Evolutionary conservation across 2,113 vertebrate species (phyloP).

Genomic region (Prunella himalayana): DNA sequence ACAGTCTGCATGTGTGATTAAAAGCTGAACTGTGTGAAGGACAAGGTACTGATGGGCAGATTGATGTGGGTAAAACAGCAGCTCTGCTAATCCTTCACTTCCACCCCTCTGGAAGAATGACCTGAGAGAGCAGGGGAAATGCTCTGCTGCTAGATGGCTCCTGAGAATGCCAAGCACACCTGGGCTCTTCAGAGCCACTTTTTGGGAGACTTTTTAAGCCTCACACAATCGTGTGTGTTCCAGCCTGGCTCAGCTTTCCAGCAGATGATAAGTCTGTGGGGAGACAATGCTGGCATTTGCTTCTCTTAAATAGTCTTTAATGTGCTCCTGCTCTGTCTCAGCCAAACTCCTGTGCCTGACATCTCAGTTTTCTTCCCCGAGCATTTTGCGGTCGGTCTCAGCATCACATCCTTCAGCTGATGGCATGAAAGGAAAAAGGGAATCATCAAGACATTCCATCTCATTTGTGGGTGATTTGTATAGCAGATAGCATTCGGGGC

Average conservation of each 20-base stretch:
- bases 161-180: neutral
- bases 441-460: neutral
- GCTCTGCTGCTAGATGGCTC: neutral
- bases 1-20: neutral
- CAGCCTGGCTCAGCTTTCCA: neutral
- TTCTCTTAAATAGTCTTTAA: conserved; percentile 1
- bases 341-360: neutral
- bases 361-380: neutral
- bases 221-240: accelerated
- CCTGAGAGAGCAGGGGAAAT: neutral
- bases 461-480: conserved; percentile 1
- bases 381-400: neutral
- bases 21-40: neutral
- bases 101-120: neutral
- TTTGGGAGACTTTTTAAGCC: neutral
- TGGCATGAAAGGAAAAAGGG: neutral
- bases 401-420: neutral
- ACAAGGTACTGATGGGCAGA: neutral
- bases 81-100: neutral
- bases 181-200: neutral
- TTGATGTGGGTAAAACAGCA: neutral
- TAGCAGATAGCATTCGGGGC: neutral
- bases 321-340: neutral
- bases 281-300: conserved; percentile 14
- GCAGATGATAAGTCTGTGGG: neutral